These are phyloP conservation scores for Macrophya alboannulata DNA, from an alignment of 2,888 invertebrate genomes.

Conservation along the genomic window DNA sequence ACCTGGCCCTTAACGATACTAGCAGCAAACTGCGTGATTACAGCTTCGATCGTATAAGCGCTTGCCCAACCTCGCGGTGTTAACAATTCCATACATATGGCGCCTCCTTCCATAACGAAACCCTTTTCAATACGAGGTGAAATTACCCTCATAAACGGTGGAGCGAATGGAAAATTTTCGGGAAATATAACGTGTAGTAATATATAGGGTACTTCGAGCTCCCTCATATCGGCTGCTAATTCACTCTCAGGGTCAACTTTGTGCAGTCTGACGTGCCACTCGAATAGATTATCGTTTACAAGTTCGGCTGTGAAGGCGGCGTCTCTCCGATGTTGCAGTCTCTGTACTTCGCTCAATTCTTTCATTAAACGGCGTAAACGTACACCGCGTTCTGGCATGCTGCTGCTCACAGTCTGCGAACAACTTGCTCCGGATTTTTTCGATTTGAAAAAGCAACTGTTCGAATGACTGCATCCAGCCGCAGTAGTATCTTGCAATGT, in stretches of 20 bases:
- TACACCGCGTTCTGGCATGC: slow-evolving; percentile 82
- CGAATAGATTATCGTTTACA: slow-evolving; percentile 93
- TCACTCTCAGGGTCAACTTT: slow-evolving; percentile 93
- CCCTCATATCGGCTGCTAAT: slow-evolving; percentile 90
- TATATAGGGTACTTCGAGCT: slow-evolving; percentile 88
- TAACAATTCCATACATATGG: slow-evolving; percentile 94
- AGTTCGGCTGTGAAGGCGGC: slow-evolving; percentile 92
- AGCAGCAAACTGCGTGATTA: slow-evolving; percentile 94
- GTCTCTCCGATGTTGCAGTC: slow-evolving; percentile 86
- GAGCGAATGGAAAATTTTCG: slow-evolving; percentile 94
- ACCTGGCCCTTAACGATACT: slow-evolving; percentile 93
- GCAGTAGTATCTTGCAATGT: slow-evolving; percentile 68
- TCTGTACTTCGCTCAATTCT: slow-evolving; percentile 91
- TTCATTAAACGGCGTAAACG: slow-evolving; percentile 93
- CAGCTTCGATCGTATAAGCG: slow-evolving; percentile 93
- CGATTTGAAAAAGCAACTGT: slow-evolving; percentile 74
- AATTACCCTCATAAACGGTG: slow-evolving; percentile 89
- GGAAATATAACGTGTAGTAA: slow-evolving; percentile 92
- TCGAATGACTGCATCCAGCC: slow-evolving; percentile 71
- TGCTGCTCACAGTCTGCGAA: slow-evolving; percentile 62
- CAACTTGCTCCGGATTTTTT: slow-evolving; percentile 71
- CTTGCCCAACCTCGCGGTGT: slow-evolving; percentile 95
- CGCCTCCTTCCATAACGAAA: slow-evolving; percentile 95
- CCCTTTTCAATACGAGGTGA: slow-evolving; percentile 90
- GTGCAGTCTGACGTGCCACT: slow-evolving; percentile 92